These are phyloP conservation scores for Spodoptera exigua DNA, from an alignment of 2,888 invertebrate species.

Conservation along the genomic window DNA sequence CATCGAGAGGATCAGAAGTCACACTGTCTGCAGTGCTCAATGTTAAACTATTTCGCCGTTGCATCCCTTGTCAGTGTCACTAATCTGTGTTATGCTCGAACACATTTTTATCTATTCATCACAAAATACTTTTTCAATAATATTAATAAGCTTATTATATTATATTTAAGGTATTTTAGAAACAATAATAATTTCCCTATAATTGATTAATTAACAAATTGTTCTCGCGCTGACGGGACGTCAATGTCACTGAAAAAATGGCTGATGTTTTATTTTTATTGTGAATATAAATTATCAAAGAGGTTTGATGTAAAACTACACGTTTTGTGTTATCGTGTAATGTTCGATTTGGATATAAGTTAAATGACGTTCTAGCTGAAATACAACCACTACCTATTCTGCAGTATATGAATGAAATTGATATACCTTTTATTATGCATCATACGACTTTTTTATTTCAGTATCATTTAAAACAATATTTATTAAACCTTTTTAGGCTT, in stretches of 20 bases:
- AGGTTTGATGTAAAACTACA: slow-evolving; percentile 20
- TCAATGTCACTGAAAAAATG: slow-evolving; percentile 39
- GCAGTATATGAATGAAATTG: no score
- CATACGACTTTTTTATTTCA: no score
- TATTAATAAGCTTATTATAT: slow-evolving; percentile 32
- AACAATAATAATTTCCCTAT: slow-evolving; percentile 51
- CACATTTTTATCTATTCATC: slow-evolving; percentile 65
- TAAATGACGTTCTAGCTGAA: slow-evolving; percentile 1
- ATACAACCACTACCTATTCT: neutral
- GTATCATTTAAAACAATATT: no score
- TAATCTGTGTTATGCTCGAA: slow-evolving; percentile 50
- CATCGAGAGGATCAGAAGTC: slow-evolving; percentile 53
- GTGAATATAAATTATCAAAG: neutral
- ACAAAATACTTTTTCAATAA: slow-evolving; percentile 33
- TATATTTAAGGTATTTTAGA: slow-evolving; percentile 32
- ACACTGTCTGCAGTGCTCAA: slow-evolving; percentile 49
- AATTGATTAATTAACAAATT: slow-evolving; percentile 27
- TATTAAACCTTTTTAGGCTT: no score
- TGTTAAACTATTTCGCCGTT: slow-evolving; percentile 59
- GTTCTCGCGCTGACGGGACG: slow-evolving; percentile 42
- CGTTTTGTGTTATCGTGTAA: neutral
- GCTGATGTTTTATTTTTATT: neutral
- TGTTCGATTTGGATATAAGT: neutral
- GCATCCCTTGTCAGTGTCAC: slow-evolving; percentile 69
- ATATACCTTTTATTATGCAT: no score